Base-by-base conservation (phyloP, 1,140 invertebrate species). In the Drosophila punjabiensis region DNA sequence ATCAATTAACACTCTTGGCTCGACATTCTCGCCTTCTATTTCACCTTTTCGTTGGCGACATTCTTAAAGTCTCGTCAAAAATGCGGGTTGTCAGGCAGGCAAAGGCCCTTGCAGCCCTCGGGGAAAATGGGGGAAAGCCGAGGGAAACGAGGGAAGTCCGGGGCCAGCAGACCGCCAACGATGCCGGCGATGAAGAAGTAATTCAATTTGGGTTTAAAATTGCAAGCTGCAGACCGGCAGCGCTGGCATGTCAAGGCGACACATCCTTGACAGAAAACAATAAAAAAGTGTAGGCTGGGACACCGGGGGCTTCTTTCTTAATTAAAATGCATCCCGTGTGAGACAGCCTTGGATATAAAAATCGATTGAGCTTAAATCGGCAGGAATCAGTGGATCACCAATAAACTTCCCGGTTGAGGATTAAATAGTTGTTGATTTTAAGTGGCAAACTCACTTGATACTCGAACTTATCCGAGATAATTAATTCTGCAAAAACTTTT, bases 201-300 rank as follows among this genome's bases (percentile, higher is more conserved):
- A 81, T 89, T 89, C 75, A 89, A 90, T 90, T 90, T 85, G 85
- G 85, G 81, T 79, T 88, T 89, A 89, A 88, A 88, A 88, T 89
- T 88, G 85, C 85, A 89, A 88, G 65, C 80, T 81, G 76, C 69
- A 77, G 68, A 58, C 43, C 64, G 16, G 63, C 35, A 50, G 48
- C 66, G 43, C 35, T 4, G 60, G 60, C 67, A 79, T 86, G 76
- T 82, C 62, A 73, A 82, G 83, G 83, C 61, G 65, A 74, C 48
- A 50, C 47, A 59, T 52, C 66, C 68, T 52, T 74, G 64, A 39
- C 20, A 58, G 20, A 37, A 16, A 24, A 56, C 28, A 56, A 45
- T 62, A 70, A 48, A 74, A 62, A 32, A 68, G 53, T 69, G 74
- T 66, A 50, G 50, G 58, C 45, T 32, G 52, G 14, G 10, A n/a